Evolutionary conservation across 2,797 vertebrate species (phyloP).

Genomic region (Hypotaenidia philippensis): DNA sequence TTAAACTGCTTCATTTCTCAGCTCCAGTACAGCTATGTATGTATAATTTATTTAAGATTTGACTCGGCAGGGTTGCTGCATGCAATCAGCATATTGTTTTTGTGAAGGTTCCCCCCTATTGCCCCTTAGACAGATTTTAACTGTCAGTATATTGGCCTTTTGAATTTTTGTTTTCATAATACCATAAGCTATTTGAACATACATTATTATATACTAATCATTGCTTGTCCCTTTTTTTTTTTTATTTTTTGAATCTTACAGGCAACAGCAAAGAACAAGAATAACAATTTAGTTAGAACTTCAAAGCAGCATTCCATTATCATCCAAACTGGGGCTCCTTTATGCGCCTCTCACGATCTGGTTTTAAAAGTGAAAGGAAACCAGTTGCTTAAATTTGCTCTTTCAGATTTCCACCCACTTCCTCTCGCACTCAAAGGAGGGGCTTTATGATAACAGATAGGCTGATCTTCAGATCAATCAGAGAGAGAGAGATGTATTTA

Average conservation of each 20-base stretch:
- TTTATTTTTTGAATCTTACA: background rate
- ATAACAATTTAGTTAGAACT: constrained; percentile 57
- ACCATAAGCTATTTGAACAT: constrained; percentile 67
- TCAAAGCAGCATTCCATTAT: constrained; percentile 35
- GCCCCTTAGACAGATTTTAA: constrained; percentile 68
- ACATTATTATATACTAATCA: constrained; percentile 68
- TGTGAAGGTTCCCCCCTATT: constrained; percentile 41
- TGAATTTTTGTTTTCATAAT: constrained; percentile 68
- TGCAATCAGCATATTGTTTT: constrained; percentile 69
- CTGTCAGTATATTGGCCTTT: constrained; percentile 63
- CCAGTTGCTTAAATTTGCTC: constrained; percentile 43
- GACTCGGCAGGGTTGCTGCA: constrained; percentile 59
- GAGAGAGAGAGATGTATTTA: constrained; percentile 70
- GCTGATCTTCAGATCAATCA: constrained; percentile 60
- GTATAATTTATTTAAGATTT: constrained; percentile 74
- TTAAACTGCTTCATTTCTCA: constrained; percentile 49
- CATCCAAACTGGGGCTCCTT: constrained; percentile 29
- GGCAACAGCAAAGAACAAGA: constrained; percentile 33
- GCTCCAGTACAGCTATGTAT: constrained; percentile 13
- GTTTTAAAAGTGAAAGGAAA: constrained; percentile 56
- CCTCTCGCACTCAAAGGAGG: constrained; percentile 4
- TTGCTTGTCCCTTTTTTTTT: constrained; percentile 44
- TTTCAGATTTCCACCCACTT: constrained; percentile 40
- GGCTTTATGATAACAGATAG: constrained; percentile 38
- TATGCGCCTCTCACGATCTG: constrained; percentile 28